Base-by-base conservation (phyloP, 2,888 invertebrate species). In the Stenchaetothrips biformis region DNA sequence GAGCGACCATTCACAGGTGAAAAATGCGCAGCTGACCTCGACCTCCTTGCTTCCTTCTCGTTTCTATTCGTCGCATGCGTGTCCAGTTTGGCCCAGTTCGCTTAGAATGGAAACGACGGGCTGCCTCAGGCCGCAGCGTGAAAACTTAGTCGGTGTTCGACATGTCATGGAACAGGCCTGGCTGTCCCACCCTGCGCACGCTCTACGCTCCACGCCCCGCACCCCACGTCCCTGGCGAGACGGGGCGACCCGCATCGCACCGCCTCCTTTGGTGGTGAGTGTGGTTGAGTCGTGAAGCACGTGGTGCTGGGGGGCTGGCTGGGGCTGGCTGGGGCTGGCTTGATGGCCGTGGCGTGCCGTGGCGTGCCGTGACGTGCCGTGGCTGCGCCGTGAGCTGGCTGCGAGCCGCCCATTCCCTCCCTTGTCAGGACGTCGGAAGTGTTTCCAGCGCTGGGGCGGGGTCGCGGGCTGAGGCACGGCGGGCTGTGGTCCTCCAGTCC, bases 341-440 rank as follows among this genome's bases (percentile, higher is more conserved):
- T 37, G 37, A 37, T 13, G 53, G 53, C 13, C 13, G 53, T 13
- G 53, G 16, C 53, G 53, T 16, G 53, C 13, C 53, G 1, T 16
- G 16, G 16, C 53, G 49, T 11, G 62, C 2, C 4, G 62, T 16
- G n/a, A n/a, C 21, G 16, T 13, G 53, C 13, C 53, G 53, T 67
- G 67, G 37, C 37, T 37, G 37, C 4, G 37, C 37, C 37, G 37
- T 37, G 18, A n/a, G 67, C 59, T 18, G 18, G 13, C 59, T 59
- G 13, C 59, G 16, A 6, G 67, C 21, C 25, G 25, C 21, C 25
- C 67, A 21, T 21, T 67, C 67, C 67, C 21, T 25, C 25, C 25
- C 67, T 74, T 74, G 67, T 74, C 67, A 74, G 25, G 67, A 25
- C 67, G 67, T 74, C 67, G 67, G 67, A 74, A 74, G 67, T 74